These are phyloP conservation scores for Octonoba sinensis DNA, from an alignment of 2,888 invertebrate species.

Conservation along the genomic window DNA sequence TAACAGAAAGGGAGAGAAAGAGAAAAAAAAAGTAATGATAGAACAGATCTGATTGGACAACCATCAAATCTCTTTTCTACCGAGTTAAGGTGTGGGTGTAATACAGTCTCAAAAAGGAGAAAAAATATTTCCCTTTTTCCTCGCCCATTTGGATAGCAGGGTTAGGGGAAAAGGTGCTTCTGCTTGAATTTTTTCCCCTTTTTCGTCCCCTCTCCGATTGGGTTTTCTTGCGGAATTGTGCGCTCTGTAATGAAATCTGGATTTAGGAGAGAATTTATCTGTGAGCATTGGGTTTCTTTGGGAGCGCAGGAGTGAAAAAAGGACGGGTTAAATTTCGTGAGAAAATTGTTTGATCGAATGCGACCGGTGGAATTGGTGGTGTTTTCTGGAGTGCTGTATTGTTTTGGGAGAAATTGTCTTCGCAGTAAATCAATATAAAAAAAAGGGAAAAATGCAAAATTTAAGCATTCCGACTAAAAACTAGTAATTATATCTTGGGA, in stretches of 20 bases:
- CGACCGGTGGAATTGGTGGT: no score
- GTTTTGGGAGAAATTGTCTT: no score
- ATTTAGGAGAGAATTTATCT: constrained; percentile 25
- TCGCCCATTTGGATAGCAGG: constrained; percentile 37
- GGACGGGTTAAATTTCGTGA: constrained; percentile 14
- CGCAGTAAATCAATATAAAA: no score
- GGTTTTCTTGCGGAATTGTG: constrained; percentile 53
- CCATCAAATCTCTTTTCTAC: constrained; percentile 52
- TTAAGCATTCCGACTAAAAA: no score
- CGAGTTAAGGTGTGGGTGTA: constrained; percentile 36
- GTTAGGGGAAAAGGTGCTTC: constrained; percentile 12
- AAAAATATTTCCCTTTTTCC: not conserved
- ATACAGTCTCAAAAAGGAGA: constrained; percentile 40
- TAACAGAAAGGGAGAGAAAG: constrained; percentile 26
- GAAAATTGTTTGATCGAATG: no score
- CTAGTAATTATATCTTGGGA: no score
- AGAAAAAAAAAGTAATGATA: constrained; percentile 26
- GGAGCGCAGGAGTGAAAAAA: constrained; percentile 11
- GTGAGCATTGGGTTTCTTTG: constrained; percentile 6
- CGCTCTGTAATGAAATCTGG: constrained; percentile 27
- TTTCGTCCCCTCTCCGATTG: constrained; percentile 37
- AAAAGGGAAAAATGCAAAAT: no score
- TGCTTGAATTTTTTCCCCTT: constrained; percentile 13
- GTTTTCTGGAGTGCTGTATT: no score
- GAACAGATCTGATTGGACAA: constrained; percentile 47